phyloP scores from a whole-genome alignment of 64 coral and sea anemone species.

The Pachyseris speciosa region DNA sequence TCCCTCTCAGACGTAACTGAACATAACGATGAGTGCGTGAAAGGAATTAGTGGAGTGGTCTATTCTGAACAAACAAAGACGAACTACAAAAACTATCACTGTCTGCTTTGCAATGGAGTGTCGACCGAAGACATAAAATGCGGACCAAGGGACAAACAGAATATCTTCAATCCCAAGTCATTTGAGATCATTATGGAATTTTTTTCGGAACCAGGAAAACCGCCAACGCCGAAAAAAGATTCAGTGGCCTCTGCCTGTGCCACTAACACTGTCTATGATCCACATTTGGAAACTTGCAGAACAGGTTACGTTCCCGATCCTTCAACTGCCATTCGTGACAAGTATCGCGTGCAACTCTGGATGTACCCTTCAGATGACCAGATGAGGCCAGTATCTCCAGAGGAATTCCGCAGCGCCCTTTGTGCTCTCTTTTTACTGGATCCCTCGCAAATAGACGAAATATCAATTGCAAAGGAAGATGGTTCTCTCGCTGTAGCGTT shows the following conservation, averaged over 20 bases:
- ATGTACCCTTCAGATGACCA: constrained; percentile 24
- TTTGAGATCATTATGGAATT: too few species aligned
- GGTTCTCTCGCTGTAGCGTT: constrained; percentile 41
- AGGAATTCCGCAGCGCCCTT: not conserved
- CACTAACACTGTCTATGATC: constrained; percentile 20
- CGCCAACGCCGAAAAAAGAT: not conserved
- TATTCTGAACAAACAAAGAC: not conserved
- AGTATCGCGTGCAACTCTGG: constrained; percentile 56
- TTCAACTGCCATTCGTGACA: constrained; percentile 31
- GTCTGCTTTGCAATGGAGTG: constrained; percentile 78
- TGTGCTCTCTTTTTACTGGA: not conserved
- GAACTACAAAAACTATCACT: constrained; percentile 76
- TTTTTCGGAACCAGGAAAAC: not conserved
- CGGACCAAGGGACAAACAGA: constrained; percentile 43
- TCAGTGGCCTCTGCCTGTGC: not conserved
- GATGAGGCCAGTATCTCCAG: not conserved
- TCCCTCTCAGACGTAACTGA: not conserved
- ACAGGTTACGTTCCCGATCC: constrained; percentile 4
- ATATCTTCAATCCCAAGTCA: constrained; percentile 80
- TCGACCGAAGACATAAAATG: constrained; percentile 7
- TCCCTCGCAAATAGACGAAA: constrained; percentile 40
- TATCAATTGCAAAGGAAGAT: constrained; percentile 43
- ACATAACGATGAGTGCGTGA: not conserved
- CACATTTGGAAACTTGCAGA: constrained; percentile 45
- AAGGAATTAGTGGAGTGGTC: not conserved